These are phyloP conservation scores for Shinisaurus crocodilurus DNA, from an alignment of 2,113 vertebrate species.

Conservation along the genomic window DNA sequence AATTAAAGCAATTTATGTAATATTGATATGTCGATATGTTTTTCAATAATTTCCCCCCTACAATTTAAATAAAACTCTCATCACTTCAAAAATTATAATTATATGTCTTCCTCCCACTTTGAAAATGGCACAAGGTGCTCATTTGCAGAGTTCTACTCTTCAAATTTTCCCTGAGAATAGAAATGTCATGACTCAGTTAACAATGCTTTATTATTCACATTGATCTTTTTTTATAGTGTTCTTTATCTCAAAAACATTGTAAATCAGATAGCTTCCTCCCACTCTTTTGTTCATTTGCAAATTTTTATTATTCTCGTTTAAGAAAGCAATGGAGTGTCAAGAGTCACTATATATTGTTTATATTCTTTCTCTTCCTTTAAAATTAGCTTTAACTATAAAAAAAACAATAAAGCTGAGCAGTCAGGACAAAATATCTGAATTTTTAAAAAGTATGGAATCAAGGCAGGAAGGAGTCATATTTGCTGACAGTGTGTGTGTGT, in stretches of 20 bases:
- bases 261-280: constrained; percentile 83
- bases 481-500: constrained; percentile 4
- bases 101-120: constrained; percentile 81
- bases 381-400: constrained; percentile 72
- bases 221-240: constrained; percentile 83
- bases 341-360: constrained; percentile 79
- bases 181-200: constrained; percentile 86
- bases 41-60: constrained; percentile 80
- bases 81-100: constrained; percentile 82
- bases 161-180: constrained; percentile 79
- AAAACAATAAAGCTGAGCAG: constrained; percentile 65
- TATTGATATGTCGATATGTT: constrained; percentile 83
- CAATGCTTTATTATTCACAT: constrained; percentile 84
- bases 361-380: constrained; percentile 71
- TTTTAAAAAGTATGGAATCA: constrained; percentile 54
- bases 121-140: constrained; percentile 79
- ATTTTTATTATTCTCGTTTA: constrained; percentile 82
- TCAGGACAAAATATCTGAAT: constrained; percentile 37
- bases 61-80: constrained; percentile 64
- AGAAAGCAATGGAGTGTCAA: constrained; percentile 79
- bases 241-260: constrained; percentile 86
- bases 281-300: constrained; percentile 85
- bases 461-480: constrained; percentile 32
- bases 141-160: constrained; percentile 79
- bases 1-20: constrained; percentile 81